Percentiles rank a stretch among this genome's conserved stretches.
Evolutionary conservation across 2,888 invertebrate genomes (phyloP).

Genomic region (Drosophila setosimentum): DNA sequence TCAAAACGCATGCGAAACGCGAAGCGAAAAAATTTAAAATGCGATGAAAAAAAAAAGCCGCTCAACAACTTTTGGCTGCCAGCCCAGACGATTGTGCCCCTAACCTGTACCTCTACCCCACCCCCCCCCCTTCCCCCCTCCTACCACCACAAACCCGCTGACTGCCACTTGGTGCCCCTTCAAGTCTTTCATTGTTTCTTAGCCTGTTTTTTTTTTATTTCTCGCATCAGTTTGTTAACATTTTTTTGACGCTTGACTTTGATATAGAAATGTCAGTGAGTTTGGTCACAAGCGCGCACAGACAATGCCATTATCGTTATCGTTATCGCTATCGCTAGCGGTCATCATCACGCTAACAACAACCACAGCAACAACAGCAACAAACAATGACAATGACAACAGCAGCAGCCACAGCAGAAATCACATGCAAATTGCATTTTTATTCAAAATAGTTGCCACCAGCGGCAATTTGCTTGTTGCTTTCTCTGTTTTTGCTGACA

Average conservation of each 20-base stretch:
- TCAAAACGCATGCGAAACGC: conserved; percentile 57
- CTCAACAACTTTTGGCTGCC: conserved; percentile 54
- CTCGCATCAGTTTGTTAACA: conserved; percentile 19
- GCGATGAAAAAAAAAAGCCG: conserved; percentile 30
- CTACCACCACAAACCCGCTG: too few species aligned
- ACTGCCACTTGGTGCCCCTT: background rate
- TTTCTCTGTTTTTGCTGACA: background rate
- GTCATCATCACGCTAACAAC: conserved; percentile 39
- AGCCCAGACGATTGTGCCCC: conserved; percentile 30
- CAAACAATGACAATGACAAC: conserved; percentile 4
- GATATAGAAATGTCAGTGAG: conserved; percentile 56
- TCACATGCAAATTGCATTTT: conserved; percentile 57
- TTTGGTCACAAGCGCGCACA: conserved; percentile 8
- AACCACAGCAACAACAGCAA: conserved; percentile 9
- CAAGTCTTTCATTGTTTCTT: conserved; percentile 26
- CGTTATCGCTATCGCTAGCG: conserved; percentile 39
- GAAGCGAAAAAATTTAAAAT: conserved; percentile 43
- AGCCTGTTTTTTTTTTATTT: conserved; percentile 33
- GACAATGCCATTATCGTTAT: conserved; percentile 39
- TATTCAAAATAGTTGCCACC: conserved; percentile 37
- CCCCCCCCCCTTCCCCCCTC: too few species aligned
- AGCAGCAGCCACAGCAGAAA: background rate
- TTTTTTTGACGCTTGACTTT: conserved; percentile 14
- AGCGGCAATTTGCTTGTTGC: conserved; percentile 1
- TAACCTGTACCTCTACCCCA: background rate